Evolutionary conservation across 23 tunicate species (phyloP).

Genomic region (Ciona savignyi): DNA sequence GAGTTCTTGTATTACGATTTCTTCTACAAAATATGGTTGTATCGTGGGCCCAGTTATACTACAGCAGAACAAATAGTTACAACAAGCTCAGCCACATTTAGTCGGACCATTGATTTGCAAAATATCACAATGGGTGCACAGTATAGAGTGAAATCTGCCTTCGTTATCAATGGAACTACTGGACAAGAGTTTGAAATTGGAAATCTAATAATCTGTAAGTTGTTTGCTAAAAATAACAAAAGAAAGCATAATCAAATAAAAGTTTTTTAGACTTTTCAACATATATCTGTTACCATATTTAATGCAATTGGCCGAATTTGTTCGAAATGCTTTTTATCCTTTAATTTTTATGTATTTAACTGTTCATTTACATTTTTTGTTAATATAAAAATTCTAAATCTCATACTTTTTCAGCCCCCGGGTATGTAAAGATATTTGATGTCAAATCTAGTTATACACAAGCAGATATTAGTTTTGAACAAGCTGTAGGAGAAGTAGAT

Average conservation of each 20-base stretch:
- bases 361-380: too few species aligned
- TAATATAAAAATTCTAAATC: too few species aligned
- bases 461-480: neutral
- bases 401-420: neutral
- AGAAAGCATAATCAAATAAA: too few species aligned
- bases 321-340: neutral
- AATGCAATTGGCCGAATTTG: too few species aligned
- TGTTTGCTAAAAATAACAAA: too few species aligned
- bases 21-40: neutral
- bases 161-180: neutral
- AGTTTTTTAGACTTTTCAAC: too few species aligned
- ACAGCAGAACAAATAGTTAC: neutral
- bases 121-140: neutral
- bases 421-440: neutral
- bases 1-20: neutral
- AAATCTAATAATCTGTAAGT: neutral
- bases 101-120: neutral
- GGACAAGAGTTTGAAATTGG: neutral
- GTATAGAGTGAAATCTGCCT: neutral
- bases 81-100: neutral
- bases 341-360: too few species aligned
- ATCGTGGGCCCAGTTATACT: neutral
- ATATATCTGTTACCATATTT: too few species aligned
- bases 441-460: neutral
- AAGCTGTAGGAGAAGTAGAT: neutral